Evolutionary conservation across 2,113 vertebrate species (phyloP).

Genomic region (Procapra przewalskii): DNA sequence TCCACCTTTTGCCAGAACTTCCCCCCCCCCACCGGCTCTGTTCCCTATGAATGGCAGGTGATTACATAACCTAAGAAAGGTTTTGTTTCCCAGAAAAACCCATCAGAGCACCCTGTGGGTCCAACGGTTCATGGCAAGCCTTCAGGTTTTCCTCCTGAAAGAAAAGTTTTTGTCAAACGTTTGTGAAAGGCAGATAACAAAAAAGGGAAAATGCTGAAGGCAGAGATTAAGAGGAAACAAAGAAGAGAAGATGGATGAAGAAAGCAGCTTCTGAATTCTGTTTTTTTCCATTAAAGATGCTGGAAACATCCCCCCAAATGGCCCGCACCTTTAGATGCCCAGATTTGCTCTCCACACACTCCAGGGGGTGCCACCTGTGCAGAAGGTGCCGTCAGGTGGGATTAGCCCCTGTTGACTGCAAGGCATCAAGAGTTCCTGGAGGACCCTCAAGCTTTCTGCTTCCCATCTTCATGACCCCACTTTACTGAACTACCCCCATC

Average conservation of each 20-base stretch:
- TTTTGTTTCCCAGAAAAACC: not conserved
- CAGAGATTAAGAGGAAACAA: not conserved
- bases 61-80: not conserved
- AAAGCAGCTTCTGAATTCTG: not conserved
- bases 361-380: not conserved
- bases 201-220: not conserved
- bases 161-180: not conserved
- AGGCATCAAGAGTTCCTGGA: not conserved
- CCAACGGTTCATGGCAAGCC: not conserved
- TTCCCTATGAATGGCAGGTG: not conserved
- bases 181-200: not conserved
- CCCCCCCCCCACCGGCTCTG: not conserved
- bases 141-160: conserved; percentile 19
- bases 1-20: not conserved
- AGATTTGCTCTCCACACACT: not conserved
- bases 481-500: not conserved
- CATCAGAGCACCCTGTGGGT: not conserved
- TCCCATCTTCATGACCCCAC: not conserved
- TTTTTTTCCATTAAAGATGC: not conserved
- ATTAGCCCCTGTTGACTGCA: not conserved
- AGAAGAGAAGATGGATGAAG: not conserved
- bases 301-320: not conserved
- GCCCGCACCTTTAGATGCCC: not conserved
- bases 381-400: not conserved
- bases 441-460: not conserved